Conservation (phyloP, 2,888 invertebrate genomes). For the Sympetrum striolatum region DNA sequence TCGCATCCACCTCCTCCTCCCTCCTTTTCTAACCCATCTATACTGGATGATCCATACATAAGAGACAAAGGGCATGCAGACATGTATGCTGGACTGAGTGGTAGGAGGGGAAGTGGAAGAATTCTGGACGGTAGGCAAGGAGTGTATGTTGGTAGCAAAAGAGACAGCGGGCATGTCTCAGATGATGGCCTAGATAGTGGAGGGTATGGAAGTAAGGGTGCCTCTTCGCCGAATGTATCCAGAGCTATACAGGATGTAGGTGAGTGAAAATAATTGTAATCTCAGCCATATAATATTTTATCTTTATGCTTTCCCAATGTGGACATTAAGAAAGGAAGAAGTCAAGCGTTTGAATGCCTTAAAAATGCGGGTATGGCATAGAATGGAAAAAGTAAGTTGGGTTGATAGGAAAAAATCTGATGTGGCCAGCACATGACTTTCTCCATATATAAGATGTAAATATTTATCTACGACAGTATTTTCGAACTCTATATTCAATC, state of each 20-base stretch:
- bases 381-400: too few species aligned
- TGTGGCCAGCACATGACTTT: too few species aligned
- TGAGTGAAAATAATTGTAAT: not conserved
- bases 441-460: too few species aligned
- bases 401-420: too few species aligned
- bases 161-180: slow-evolving; percentile 28
- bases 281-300: too few species aligned
- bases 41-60: slow-evolving; percentile 16
- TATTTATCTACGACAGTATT: too few species aligned
- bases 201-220: slow-evolving; percentile 18
- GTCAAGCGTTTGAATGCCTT: too few species aligned
- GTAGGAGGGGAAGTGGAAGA: slow-evolving; percentile 6
- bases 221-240: slow-evolving; percentile 23
- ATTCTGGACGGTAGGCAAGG: not conserved
- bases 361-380: too few species aligned
- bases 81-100: slow-evolving; percentile 7
- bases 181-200: slow-evolving; percentile 15
- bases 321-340: too few species aligned
- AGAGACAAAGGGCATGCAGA: not conserved
- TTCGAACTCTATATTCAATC: too few species aligned
- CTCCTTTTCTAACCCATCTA: slow-evolving; percentile 23
- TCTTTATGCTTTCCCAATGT: too few species aligned
- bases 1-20: slow-evolving; percentile 16
- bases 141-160: not conserved
- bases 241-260: slow-evolving; percentile 29